These are phyloP conservation scores for Drosophila melanica DNA, from an alignment of 1,140 invertebrate species.

Conservation along the genomic window DNA sequence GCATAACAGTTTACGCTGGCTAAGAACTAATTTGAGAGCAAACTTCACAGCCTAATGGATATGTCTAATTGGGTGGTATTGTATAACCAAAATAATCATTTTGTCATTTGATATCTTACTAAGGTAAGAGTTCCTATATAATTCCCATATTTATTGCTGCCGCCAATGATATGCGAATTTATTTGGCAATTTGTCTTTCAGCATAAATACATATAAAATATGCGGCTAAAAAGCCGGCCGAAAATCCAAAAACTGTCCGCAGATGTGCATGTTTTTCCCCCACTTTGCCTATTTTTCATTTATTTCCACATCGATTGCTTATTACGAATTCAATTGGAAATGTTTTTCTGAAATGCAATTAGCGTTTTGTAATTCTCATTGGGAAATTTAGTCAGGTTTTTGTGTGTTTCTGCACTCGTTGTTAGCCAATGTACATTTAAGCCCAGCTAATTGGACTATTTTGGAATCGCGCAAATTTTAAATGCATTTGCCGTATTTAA, in stretches of 20 bases:
- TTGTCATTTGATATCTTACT: conserved; percentile 19
- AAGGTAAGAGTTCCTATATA: neutral
- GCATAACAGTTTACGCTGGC: conserved; percentile 37
- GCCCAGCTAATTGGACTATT: conserved; percentile 59
- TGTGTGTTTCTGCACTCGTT: neutral
- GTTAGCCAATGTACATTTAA: conserved; percentile 36
- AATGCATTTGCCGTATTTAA: conserved; percentile 13
- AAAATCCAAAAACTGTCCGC: conserved; percentile 4
- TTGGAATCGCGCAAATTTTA: conserved; percentile 12
- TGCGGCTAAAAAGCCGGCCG: conserved; percentile 4
- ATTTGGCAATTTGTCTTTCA: conserved; percentile 2
- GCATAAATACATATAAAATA: conserved; percentile 6
- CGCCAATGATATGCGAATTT: neutral
- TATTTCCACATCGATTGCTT: conserved; percentile 51
- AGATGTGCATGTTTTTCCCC: conserved; percentile 6
- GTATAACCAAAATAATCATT: conserved; percentile 12
- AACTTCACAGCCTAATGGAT: conserved; percentile 14
- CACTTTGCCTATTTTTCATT: conserved; percentile 7
- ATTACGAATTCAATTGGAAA: conserved; percentile 74
- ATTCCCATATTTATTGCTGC: neutral
- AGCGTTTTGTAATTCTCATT: conserved; percentile 71
- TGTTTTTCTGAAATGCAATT: conserved; percentile 75
- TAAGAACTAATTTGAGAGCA: neutral
- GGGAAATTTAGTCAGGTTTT: conserved; percentile 40
- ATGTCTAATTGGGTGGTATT: conserved; percentile 26